Conservation (phyloP, 2,888 invertebrate genomes). For the Hemistola chrysoprasaria region DNA sequence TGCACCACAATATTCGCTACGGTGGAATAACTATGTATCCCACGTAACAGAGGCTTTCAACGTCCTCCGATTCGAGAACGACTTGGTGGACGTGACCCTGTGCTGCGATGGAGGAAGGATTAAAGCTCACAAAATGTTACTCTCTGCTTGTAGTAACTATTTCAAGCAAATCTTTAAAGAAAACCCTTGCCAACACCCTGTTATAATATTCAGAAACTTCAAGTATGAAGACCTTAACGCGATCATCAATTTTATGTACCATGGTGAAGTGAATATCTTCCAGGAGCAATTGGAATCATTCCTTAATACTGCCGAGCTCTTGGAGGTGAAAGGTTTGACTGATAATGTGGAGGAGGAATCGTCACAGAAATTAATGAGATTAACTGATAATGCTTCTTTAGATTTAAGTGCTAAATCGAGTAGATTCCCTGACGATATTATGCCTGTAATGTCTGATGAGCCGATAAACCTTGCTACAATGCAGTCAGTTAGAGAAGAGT, state of each 20-base stretch:
- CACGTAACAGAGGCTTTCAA: constrained; percentile 92
- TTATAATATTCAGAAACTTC: constrained; percentile 90
- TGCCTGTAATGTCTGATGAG: constrained; percentile 60
- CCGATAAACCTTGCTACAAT: constrained; percentile 73
- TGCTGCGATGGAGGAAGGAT: constrained; percentile 93
- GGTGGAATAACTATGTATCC: constrained; percentile 93
- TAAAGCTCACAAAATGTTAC: constrained; percentile 91
- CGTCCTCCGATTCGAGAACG: constrained; percentile 85
- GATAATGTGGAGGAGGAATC: constrained; percentile 78
- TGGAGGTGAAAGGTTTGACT: constrained; percentile 90
- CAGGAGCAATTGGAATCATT: constrained; percentile 90
- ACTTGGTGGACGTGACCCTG: constrained; percentile 92
- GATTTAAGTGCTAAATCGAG: constrained; percentile 70
- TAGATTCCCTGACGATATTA: constrained; percentile 53
- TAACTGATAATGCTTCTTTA: constrained; percentile 62
- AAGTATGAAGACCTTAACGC: constrained; percentile 90
- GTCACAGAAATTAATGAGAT: constrained; percentile 53
- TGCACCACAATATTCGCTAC: constrained; percentile 91
- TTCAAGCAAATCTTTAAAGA: constrained; percentile 88
- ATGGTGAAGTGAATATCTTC: constrained; percentile 91
- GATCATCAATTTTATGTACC: constrained; percentile 91
- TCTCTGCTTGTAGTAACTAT: constrained; percentile 92
- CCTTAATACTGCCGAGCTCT: constrained; percentile 88
- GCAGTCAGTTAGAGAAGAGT: constrained; percentile 58
- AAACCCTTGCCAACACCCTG: constrained; percentile 90